phyloP scores from a whole-genome alignment of 2,888 invertebrate genomes.

The Stenoptilia bipunctidactyla region DNA sequence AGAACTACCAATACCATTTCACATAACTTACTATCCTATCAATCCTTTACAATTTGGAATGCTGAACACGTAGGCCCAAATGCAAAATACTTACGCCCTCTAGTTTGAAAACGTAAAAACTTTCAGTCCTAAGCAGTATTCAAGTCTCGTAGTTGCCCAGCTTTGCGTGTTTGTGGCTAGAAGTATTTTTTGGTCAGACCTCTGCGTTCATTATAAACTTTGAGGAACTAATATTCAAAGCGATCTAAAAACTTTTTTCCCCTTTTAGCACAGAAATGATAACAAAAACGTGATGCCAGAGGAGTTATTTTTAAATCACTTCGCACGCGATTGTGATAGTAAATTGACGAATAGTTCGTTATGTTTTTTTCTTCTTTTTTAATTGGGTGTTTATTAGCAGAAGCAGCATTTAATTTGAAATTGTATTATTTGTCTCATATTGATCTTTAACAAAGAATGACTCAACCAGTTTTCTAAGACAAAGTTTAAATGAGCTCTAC shows the following conservation, averaged over 20 bases:
- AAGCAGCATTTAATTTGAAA: too few species aligned
- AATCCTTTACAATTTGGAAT: constrained; percentile 65
- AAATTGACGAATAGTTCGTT: too few species aligned
- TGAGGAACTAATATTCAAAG: constrained; percentile 44
- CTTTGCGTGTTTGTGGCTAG: constrained; percentile 63
- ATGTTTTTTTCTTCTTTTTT: too few species aligned
- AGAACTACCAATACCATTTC: neutral
- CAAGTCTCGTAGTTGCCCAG: constrained; percentile 63
- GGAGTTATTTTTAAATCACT: too few species aligned
- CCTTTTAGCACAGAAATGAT: constrained; percentile 18
- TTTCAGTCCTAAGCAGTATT: constrained; percentile 66
- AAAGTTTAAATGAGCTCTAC: too few species aligned
- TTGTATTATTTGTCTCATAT: too few species aligned
- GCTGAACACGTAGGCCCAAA: constrained; percentile 55
- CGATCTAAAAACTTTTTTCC: constrained; percentile 42
- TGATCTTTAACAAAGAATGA: too few species aligned
- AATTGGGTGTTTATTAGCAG: too few species aligned
- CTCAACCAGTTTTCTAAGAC: too few species aligned
- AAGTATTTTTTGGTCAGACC: constrained; percentile 56
- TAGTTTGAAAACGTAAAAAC: constrained; percentile 63
- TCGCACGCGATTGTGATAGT: too few species aligned
- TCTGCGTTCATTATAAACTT: constrained; percentile 59
- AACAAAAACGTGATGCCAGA: constrained; percentile 25
- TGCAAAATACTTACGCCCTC: constrained; percentile 67
- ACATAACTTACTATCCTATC: constrained; percentile 38